These are phyloP conservation scores for Fabriciana adippe DNA, from an alignment of 2,888 invertebrate genomes.

Conservation along the genomic window DNA sequence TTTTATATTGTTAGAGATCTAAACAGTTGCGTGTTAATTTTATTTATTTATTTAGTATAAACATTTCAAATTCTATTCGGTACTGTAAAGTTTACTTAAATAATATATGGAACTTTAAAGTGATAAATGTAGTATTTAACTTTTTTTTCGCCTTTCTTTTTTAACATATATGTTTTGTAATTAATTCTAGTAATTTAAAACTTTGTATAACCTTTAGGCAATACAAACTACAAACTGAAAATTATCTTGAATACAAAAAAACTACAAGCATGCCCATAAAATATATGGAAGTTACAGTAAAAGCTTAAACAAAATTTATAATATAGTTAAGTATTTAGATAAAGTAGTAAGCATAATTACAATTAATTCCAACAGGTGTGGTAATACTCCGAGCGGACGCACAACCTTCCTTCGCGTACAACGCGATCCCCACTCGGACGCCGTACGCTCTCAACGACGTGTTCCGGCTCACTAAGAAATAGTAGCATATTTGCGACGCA, in stretches of 20 bases:
- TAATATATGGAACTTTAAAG: no score
- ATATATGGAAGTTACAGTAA: no score
- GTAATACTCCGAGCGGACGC: conserved; percentile 92
- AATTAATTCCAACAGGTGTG: conserved; percentile 79
- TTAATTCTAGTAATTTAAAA: no score
- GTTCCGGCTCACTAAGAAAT: conserved; percentile 69
- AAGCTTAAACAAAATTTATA: background rate
- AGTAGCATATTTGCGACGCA: background rate
- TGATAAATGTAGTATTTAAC: no score
- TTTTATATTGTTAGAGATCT: conserved; percentile 22
- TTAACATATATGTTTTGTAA: no score
- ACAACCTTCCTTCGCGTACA: conserved; percentile 80
- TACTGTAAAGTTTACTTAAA: no score
- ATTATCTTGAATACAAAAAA: no score
- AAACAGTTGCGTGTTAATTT: background rate
- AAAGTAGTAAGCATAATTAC: background rate
- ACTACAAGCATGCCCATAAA: no score
- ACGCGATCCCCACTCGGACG: conserved; percentile 72
- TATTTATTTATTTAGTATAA: background rate
- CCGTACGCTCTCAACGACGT: conserved; percentile 77
- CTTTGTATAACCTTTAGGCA: no score
- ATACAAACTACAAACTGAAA: no score
- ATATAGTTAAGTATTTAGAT: background rate
- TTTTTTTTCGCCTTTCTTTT: no score
- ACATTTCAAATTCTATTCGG: no score